phyloP scores from a whole-genome alignment of 2,113 vertebrate species.

The Catharus minimus region DNA sequence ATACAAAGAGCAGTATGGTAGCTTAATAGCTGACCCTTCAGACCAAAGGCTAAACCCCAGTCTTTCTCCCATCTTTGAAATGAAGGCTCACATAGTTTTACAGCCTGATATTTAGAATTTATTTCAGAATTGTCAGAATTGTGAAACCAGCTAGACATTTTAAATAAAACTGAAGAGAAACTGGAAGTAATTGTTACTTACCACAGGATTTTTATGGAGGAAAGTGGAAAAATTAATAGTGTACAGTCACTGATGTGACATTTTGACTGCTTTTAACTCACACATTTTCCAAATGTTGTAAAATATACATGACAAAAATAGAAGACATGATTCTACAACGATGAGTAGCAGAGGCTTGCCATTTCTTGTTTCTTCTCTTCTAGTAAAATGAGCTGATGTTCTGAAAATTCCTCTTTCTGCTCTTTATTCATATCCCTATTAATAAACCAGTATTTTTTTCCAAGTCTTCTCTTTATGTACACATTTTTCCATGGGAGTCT shows the following conservation, averaged over 20 bases:
- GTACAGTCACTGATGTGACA: background rate
- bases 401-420: background rate
- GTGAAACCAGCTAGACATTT: background rate
- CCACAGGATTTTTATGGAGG: background rate
- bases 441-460: background rate
- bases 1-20: background rate
- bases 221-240: background rate
- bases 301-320: background rate
- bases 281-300: background rate
- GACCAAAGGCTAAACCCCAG: background rate
- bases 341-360: background rate
- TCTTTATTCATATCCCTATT: background rate
- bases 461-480: fast-evolving
- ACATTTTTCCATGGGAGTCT: background rate
- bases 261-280: background rate
- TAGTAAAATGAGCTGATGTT: background rate
- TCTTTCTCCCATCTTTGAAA: background rate
- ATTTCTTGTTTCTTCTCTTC: background rate
- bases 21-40: background rate
- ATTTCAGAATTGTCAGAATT: background rate
- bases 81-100: background rate
- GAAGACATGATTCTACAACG: background rate
- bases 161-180: background rate
- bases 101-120: background rate
- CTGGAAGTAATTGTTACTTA: background rate